Evolutionary conservation across 2,113 vertebrate species (phyloP).

Genomic region (Pyxicephalus adspersus): DNA sequence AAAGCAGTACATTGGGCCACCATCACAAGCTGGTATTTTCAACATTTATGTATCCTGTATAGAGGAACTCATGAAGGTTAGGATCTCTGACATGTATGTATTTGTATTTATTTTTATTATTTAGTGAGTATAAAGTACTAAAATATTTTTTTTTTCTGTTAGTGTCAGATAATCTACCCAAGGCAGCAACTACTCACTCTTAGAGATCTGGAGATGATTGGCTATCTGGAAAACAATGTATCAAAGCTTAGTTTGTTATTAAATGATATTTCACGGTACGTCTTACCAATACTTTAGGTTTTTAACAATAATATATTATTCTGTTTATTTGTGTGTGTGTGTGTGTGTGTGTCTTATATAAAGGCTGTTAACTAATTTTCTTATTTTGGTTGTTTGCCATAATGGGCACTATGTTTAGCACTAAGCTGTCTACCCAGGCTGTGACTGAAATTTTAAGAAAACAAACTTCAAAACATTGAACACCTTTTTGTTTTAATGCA

Average conservation of each 20-base stretch:
- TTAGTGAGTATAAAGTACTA: background rate
- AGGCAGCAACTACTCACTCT: constrained; percentile 91
- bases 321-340: too few species aligned
- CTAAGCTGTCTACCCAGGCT: too few species aligned
- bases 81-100: constrained; percentile 44
- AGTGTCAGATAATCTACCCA: constrained; percentile 95
- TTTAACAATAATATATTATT: too few species aligned
- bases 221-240: constrained; percentile 86
- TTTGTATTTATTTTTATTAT: background rate
- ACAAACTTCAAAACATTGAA: too few species aligned
- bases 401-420: too few species aligned
- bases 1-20: constrained; percentile 93
- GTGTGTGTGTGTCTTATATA: too few species aligned
- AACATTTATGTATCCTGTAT: constrained; percentile 93
- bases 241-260: constrained; percentile 85
- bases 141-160: constrained; percentile 47
- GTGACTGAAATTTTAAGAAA: too few species aligned
- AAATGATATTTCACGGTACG: constrained; percentile 84
- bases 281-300: too few species aligned
- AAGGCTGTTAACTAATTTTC: too few species aligned
- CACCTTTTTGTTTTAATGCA: too few species aligned
- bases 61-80: constrained; percentile 97
- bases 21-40: constrained; percentile 88
- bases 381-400: too few species aligned
- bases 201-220: constrained; percentile 88